These are phyloP conservation scores for Neolamprologus ventralis DNA, from an alignment of 2,113 vertebrate species.

Conservation along the genomic window DNA sequence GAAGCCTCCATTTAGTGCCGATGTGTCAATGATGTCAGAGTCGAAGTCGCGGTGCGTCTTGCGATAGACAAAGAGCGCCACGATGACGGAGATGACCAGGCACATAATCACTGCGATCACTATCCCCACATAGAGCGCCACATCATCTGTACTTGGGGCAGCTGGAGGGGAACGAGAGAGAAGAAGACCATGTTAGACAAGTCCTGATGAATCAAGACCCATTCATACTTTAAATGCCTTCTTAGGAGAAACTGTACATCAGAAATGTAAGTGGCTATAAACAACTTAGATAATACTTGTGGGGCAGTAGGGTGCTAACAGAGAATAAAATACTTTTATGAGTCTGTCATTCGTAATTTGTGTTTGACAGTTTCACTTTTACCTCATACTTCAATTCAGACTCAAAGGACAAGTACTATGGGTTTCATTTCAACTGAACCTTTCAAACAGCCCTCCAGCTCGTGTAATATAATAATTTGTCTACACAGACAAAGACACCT, in stretches of 20 bases:
- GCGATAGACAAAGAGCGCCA: constrained; percentile 90
- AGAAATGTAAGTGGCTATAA: not conserved
- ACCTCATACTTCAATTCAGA: not conserved
- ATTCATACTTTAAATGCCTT: not conserved
- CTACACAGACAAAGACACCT: constrained; percentile 18
- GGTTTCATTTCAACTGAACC: constrained; percentile 20
- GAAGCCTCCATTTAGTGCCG: constrained; percentile 88
- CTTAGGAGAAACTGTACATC: not conserved
- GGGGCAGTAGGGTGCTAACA: not conserved
- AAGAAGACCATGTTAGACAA: not conserved
- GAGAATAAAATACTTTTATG: not conserved
- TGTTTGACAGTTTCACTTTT: not conserved
- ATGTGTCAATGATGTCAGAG: constrained; percentile 90
- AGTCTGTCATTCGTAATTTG: not conserved
- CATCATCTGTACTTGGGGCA: constrained; percentile 86
- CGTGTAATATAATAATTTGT: constrained; percentile 14
- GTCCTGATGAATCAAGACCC: not conserved
- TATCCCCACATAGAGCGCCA: constrained; percentile 87
- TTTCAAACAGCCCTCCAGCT: constrained; percentile 21
- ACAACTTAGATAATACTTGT: not conserved
- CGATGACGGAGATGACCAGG: constrained; percentile 84
- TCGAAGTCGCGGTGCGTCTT: constrained; percentile 94
- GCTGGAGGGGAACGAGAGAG: constrained; percentile 60
- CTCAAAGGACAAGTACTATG: not conserved
- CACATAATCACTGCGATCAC: constrained; percentile 91